phyloP scores from a whole-genome alignment of 2,888 invertebrate genomes.

The Caenorhabditis sp. region DNA sequence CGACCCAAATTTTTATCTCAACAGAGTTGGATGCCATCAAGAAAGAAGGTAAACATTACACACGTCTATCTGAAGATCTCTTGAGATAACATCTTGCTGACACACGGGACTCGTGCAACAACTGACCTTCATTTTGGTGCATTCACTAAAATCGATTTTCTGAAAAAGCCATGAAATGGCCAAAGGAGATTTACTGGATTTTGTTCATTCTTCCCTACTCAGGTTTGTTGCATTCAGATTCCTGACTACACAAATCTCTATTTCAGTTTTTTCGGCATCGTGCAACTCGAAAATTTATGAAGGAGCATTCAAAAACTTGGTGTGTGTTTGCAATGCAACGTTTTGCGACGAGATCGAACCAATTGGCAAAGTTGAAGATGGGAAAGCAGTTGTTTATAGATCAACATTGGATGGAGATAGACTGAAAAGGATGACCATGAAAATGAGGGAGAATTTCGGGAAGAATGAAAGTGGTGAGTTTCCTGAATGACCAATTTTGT shows the following conservation, averaged over 20 bases:
- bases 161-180: background rate
- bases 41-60: background rate
- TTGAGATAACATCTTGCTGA: background rate
- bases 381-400: constrained; percentile 65
- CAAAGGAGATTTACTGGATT: background rate
- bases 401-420: constrained; percentile 70
- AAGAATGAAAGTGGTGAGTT: constrained; percentile 18
- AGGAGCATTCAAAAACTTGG: constrained; percentile 58
- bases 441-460: constrained; percentile 12
- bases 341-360: constrained; percentile 74
- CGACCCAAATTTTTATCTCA: too few relatives aligned
- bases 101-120: background rate
- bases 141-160: background rate
- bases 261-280: background rate
- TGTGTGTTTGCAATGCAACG: constrained; percentile 77
- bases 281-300: constrained; percentile 47
- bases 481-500: background rate
- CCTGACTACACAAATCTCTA: background rate
- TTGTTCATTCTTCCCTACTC: background rate
- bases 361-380: constrained; percentile 28
- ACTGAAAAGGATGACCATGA: constrained; percentile 43
- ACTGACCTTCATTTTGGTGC: background rate
- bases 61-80: background rate
- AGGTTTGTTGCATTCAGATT: background rate
- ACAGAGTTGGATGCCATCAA: too few relatives aligned